Evolutionary conservation across 2,888 invertebrate species (phyloP).

Genomic region (Siphlonurus alternatus): DNA sequence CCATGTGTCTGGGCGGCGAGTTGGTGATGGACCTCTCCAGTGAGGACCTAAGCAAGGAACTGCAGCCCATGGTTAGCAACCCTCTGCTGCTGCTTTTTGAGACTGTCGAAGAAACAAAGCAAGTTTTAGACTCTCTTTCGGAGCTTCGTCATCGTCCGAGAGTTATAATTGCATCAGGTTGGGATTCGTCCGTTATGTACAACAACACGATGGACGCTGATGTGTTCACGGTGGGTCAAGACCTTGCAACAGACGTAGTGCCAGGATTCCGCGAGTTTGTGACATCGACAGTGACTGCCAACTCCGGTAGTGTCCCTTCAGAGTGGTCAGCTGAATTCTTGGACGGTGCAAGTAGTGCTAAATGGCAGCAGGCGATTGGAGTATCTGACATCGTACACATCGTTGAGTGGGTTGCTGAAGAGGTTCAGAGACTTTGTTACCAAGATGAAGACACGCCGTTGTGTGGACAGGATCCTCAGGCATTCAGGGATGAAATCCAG

Average conservation of each 20-base stretch:
- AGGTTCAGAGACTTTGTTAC: background rate
- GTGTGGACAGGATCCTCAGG: background rate
- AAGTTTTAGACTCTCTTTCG: background rate
- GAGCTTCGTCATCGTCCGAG: background rate
- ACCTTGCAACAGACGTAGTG: background rate
- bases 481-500: background rate
- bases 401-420: background rate
- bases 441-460: background rate
- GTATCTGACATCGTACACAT: background rate
- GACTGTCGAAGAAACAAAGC: background rate
- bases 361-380: background rate
- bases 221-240: background rate
- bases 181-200: background rate
- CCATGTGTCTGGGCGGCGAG: background rate
- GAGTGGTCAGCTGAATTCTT: background rate
- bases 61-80: background rate
- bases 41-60: background rate
- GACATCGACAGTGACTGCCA: background rate
- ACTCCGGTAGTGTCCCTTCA: background rate
- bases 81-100: background rate
- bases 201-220: background rate
- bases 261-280: conserved; percentile 1
- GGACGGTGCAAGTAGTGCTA: background rate
- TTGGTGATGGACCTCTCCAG: background rate
- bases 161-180: background rate